Conservation (phyloP, 37 sponge, comb jelly and placozoan genomes). For the Halisarca cf. caerulea region DNA sequence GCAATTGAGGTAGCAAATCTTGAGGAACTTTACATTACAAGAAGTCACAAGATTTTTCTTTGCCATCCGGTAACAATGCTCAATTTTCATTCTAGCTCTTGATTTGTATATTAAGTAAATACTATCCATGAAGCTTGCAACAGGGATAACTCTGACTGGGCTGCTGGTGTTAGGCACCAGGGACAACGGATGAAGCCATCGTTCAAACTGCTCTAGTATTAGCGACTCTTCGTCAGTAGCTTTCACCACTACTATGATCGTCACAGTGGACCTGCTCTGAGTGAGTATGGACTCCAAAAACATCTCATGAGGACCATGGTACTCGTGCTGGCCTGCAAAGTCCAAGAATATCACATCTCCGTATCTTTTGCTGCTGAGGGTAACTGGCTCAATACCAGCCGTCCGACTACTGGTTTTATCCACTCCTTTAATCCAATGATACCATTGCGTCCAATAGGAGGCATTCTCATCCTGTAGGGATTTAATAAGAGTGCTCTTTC, state of each 20-base stretch:
- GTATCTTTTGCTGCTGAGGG: background rate
- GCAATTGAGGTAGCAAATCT: too few relatives aligned
- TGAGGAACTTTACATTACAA: background rate
- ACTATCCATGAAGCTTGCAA: background rate
- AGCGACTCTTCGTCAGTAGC: background rate
- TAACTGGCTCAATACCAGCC: too few relatives aligned
- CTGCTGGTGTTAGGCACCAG: background rate
- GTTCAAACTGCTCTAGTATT: background rate
- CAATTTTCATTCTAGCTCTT: too few relatives aligned
- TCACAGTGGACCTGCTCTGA: background rate
- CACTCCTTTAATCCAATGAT: too few relatives aligned
- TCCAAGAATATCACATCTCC: slow-evolving; percentile 15
- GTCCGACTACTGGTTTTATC: too few relatives aligned
- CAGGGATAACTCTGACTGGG: background rate
- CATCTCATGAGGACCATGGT: background rate
- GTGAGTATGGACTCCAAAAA: slow-evolving; percentile 21
- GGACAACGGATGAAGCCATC: background rate
- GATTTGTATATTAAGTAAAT: too few relatives aligned
- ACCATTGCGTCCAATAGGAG: too few relatives aligned
- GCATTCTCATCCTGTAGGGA: background rate
- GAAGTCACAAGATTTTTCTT: background rate
- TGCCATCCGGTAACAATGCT: background rate
- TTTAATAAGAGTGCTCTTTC: background rate
- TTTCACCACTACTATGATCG: background rate
- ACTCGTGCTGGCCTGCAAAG: slow-evolving; percentile 28